Base-by-base conservation (phyloP, 2,888 invertebrate species). In the Netelia melanura region DNA sequence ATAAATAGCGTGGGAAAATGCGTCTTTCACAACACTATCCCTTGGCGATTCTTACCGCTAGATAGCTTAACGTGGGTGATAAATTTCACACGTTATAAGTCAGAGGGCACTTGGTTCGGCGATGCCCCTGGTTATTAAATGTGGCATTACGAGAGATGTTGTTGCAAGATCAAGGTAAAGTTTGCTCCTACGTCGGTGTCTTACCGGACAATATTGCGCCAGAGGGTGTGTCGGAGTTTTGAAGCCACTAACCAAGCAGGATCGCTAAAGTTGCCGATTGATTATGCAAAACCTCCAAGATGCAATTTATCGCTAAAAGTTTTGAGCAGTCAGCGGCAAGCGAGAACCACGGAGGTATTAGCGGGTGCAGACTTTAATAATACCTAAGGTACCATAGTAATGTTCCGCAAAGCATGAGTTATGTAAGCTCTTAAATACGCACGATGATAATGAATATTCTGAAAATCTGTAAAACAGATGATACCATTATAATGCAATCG, bases 1-100 rank as follows among this genome's bases (percentile, higher is more conserved):
- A 52, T 52, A 11, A 14, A 14, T 14, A 14, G 6, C 6, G 38
- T 38, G 38, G 38, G 38, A 38, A 38, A 38, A 38, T 38, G 38
- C 38, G 6, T 38, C 38, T 38, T 38, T 6, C 38, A 6, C 1
- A 38, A 38, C 38, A 38, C 38, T 6, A 72, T 52, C 30, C 43
- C 56, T 68, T 56, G 23, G 43, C 23, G 77, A 23, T 81, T 54
- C 56, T 48, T 17, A 21, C 61, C 62, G 38, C 52, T 38, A 58
- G 38, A 38, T 54, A 54, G 82, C 68, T 75, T 77, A 38, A 72
- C 64, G 76, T 71, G 58, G 65, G 64, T 76, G 78, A 81, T 85
- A 87, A 88, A 87, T 87, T 87, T 82, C 81, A 76, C 79, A 83
- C 86, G 84, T 85, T 86, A 5, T 52, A 84, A 77, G 72, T 67